Evolutionary conservation across 2,797 vertebrate species (phyloP), one percentile per base, ranked within the genome.

Genomic region (Zalophus californianus): DNA sequence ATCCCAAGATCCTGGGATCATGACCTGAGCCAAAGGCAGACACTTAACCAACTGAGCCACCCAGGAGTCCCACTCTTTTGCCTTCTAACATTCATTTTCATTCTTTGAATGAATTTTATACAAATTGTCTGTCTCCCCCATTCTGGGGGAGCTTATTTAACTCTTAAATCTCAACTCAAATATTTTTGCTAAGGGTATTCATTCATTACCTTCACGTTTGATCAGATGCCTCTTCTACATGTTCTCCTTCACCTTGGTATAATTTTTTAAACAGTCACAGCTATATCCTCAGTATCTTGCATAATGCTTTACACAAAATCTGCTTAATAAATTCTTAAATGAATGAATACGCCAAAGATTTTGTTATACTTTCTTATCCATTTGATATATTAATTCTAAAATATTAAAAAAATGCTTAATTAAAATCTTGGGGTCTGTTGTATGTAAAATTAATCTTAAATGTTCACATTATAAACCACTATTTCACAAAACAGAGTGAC

Each of bases 381-480:
- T 78, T 88, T 93, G 38, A 35, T 56, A 85, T 2, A 58, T 32
- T 56, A 12, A 62, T 60, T 75, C 7, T 56, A 38, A 91, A 96
- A 88, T 89, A 92, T 38, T 85, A 23, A n/a, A 90, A 90, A 85
- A 82, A 27, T 73, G 32, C 2, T 86, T 73, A 88, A 15, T 35
- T 80, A 44, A 92, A 91, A 96, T 60, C 56, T 77, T 83, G 56
- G 9, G 18, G 13, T 4, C 11, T 83, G 4, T 0, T 83, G 2
- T n/a, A 54, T 25, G 4, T 32, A 90, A 77, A 96, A 91, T 85
- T 77, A 41, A 7, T 50, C 25, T 85, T 92, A 95, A 91, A 66
- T 90, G 86, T 18, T 90, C 50, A 64, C 12, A 25, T 79, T 21
- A 90, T 11, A 94, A 93, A 84, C 62, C 29, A 77, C 7, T 54